Percentiles rank a stretch among this genome's conserved stretches.
Evolutionary conservation across 92 coral and sea anemone species (phyloP).

Genomic region (Actinernus sp.): DNA sequence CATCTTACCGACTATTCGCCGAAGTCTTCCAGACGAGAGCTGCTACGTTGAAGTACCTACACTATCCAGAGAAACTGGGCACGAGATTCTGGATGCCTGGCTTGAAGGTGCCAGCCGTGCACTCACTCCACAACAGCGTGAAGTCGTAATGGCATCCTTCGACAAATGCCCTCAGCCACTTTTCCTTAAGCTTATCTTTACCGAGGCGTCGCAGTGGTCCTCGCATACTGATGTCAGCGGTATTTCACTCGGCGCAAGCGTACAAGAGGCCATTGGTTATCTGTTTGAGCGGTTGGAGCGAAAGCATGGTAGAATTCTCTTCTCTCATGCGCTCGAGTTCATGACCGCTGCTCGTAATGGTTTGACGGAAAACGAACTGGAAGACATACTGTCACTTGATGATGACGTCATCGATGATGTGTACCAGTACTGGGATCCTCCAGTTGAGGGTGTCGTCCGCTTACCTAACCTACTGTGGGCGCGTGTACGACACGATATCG

Average conservation of each 20-base stretch:
- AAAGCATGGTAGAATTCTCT: slow-evolving; percentile 77
- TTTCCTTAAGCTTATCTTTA: slow-evolving; percentile 79
- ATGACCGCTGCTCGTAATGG: slow-evolving; percentile 88
- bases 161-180: slow-evolving; percentile 82
- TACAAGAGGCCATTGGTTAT: slow-evolving; percentile 73
- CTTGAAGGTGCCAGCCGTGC: slow-evolving; percentile 64
- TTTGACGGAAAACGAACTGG: slow-evolving; percentile 82
- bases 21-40: slow-evolving; percentile 69
- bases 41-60: slow-evolving; percentile 78
- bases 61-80: slow-evolving; percentile 72
- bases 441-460: slow-evolving; percentile 88
- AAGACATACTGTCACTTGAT: slow-evolving; percentile 82
- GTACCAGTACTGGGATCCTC: slow-evolving; percentile 95
- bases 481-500: slow-evolving; percentile 82
- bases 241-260: slow-evolving; percentile 79
- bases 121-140: slow-evolving; percentile 61
- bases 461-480: slow-evolving; percentile 93
- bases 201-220: slow-evolving; percentile 81
- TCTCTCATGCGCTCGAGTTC: slow-evolving; percentile 79
- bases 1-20: slow-evolving; percentile 76
- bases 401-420: slow-evolving; percentile 95
- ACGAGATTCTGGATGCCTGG: slow-evolving; percentile 81
- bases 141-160: slow-evolving; percentile 59
- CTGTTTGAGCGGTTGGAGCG: slow-evolving; percentile 85
- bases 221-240: slow-evolving; percentile 79